Percentiles rank a stretch among this genome's conserved stretches.
phyloP scores from a whole-genome alignment of 2,113 vertebrate species.

The Phyllostomus hastatus region DNA sequence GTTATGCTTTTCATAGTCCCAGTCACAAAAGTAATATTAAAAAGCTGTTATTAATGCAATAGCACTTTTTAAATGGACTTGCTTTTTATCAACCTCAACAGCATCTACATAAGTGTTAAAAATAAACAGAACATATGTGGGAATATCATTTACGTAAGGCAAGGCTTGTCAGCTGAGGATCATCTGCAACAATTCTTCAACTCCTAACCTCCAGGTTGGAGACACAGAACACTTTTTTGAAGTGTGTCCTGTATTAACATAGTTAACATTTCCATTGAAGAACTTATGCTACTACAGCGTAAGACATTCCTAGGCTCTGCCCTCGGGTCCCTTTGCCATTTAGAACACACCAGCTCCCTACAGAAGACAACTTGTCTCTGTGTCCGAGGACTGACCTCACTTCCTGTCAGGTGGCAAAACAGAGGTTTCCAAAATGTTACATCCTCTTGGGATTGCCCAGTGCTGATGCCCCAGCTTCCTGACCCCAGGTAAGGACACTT shows the following conservation, averaged over 20 bases:
- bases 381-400: not conserved
- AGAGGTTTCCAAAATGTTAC: not conserved
- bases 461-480: not conserved
- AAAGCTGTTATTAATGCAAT: not conserved
- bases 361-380: no score
- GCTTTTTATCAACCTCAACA: not conserved
- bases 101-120: not conserved
- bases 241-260: not conserved
- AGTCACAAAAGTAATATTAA: not conserved
- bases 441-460: not conserved
- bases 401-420: not conserved
- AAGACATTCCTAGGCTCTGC: not conserved
- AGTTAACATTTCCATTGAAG: not conserved
- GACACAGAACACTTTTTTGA: not conserved
- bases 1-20: not conserved
- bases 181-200: not conserved
- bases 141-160: not conserved
- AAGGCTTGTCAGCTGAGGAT: not conserved
- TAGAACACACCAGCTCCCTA: not conserved
- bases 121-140: not conserved
- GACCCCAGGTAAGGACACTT: no score
- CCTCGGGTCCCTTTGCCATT: no score
- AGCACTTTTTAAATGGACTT: not conserved
- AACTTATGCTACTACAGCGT: not conserved
- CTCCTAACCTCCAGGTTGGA: not conserved